phyloP scores from a whole-genome alignment of 2,888 invertebrate species.

The Eustalomyia histrio region DNA sequence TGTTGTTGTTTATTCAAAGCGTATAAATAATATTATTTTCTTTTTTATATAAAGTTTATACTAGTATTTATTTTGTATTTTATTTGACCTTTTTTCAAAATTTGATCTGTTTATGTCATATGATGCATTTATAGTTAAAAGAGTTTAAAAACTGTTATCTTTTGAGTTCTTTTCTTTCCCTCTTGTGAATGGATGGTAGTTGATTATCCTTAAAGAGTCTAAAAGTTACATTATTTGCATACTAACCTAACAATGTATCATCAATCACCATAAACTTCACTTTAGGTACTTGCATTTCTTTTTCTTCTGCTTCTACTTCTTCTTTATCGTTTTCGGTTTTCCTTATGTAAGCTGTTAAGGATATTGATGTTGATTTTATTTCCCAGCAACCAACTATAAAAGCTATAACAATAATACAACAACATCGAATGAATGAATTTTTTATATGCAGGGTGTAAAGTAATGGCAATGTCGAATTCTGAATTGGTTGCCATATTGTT shows the following conservation, averaged over 20 bases:
- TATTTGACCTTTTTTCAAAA: slow-evolving; percentile 18
- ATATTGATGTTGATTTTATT: slow-evolving; percentile 30
- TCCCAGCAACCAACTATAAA: slow-evolving; percentile 38
- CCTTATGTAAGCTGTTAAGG: background rate
- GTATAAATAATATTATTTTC: background rate
- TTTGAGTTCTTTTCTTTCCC: background rate
- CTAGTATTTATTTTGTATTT: background rate
- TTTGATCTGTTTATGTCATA: slow-evolving; percentile 47
- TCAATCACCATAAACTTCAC: slow-evolving; percentile 66
- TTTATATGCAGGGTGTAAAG: no score
- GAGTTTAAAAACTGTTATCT: background rate
- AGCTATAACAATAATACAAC: slow-evolving; percentile 3
- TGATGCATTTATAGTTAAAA: slow-evolving; percentile 30
- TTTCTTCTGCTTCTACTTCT: background rate
- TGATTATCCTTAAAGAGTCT: slow-evolving; percentile 61
- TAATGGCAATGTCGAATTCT: no score
- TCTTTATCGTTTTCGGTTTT: background rate
- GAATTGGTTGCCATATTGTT: no score
- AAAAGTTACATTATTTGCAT: slow-evolving; percentile 64
- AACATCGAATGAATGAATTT: no score
- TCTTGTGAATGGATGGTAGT: slow-evolving; percentile 32
- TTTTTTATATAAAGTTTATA: background rate
- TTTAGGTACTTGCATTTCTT: slow-evolving; percentile 47
- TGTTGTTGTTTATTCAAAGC: background rate
- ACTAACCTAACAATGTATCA: slow-evolving; percentile 62